phyloP scores from a whole-genome alignment of 2,113 vertebrate genomes.

The Onychorhynchus coronatus region DNA sequence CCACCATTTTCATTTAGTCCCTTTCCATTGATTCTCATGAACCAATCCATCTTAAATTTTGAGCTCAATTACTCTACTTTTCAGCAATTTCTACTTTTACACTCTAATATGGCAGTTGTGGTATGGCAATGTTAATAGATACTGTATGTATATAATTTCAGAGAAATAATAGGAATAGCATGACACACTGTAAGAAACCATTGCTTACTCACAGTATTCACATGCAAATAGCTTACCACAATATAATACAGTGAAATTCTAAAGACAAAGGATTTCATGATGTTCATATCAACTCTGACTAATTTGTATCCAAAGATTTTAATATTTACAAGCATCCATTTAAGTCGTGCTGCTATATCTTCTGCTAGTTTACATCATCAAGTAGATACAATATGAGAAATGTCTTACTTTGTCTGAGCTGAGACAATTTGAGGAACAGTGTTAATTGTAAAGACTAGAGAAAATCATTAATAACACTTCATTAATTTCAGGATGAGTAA shows the following conservation, averaged over 20 bases:
- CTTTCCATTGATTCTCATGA: not conserved
- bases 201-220: not conserved
- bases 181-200: not conserved
- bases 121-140: not conserved
- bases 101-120: not conserved
- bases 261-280: not conserved
- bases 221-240: not conserved
- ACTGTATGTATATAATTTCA: not conserved
- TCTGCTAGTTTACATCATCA: not conserved
- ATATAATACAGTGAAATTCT: not conserved
- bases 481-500: slow-evolving; percentile 14
- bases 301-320: not conserved
- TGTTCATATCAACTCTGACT: not conserved
- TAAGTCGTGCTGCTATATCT: not conserved
- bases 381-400: not conserved
- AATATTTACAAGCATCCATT: not conserved
- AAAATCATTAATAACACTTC: slow-evolving; percentile 24
- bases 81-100: not conserved
- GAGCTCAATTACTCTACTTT: not conserved
- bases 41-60: not conserved
- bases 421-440: not conserved
- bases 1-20: not conserved
- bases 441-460: not conserved
- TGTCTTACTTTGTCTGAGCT: not conserved
- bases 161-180: not conserved